Conservation (phyloP, 1,140 invertebrate species). For the Heliconius nattereri region DNA sequence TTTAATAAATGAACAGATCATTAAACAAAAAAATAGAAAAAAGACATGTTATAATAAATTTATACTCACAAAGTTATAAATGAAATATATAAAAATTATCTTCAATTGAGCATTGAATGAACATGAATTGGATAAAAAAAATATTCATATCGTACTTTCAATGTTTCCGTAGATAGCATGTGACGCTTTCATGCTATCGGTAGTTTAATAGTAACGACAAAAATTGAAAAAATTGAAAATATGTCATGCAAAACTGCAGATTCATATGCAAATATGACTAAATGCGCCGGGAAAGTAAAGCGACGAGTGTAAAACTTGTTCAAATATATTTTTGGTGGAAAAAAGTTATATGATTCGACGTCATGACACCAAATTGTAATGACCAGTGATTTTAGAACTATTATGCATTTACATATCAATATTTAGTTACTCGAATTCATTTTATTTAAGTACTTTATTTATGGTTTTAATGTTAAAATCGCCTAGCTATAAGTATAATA, state of each 20-base stretch:
- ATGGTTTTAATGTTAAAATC: too few relatives aligned
- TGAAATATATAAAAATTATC: slow-evolving; percentile 7
- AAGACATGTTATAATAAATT: background rate
- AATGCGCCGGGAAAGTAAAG: slow-evolving; percentile 64
- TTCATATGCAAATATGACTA: slow-evolving; percentile 71
- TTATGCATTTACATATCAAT: slow-evolving; percentile 9
- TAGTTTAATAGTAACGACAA: slow-evolving; percentile 48
- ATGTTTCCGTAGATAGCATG: slow-evolving; percentile 38
- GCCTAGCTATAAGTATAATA: too few relatives aligned
- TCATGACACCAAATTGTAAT: slow-evolving; percentile 36
- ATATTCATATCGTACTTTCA: slow-evolving; percentile 35
- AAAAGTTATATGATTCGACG: slow-evolving; percentile 31
- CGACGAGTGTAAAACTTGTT: slow-evolving; percentile 60
- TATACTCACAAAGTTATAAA: background rate
- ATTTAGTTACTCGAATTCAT: background rate
- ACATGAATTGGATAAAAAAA: slow-evolving; percentile 33
- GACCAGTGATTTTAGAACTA: slow-evolving; percentile 31
- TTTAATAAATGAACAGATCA: background rate
- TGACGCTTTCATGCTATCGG: slow-evolving; percentile 47
- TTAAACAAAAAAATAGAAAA: background rate
- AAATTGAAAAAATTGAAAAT: slow-evolving; percentile 60
- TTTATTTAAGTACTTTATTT: too few relatives aligned
- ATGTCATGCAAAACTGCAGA: slow-evolving; percentile 58
- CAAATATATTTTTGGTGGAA: slow-evolving; percentile 49
- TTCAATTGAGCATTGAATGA: slow-evolving; percentile 14